Evolutionary conservation across 2,888 invertebrate genomes (phyloP), one percentile per base, ranked within the genome.

Genomic region (Volucella inflata): DNA sequence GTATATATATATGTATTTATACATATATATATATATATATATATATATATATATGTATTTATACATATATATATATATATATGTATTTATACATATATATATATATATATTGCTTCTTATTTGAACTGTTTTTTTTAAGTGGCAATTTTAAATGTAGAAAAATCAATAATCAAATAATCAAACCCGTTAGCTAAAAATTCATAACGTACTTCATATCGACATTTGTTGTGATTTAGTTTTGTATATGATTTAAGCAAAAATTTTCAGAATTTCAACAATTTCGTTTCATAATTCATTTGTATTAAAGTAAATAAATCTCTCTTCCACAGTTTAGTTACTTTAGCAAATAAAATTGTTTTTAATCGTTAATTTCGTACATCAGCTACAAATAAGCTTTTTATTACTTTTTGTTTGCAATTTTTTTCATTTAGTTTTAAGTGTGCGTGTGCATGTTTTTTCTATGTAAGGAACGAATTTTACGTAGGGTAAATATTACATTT

Each of bases 81-180:
- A 17, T 44, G 55, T 50, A 2, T 16, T 1, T 60, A 21, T 72
- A 40, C 11, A 8, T 14, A 51, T 65, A 59, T 59, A 51, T 44
- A 74, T 67, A 55, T 16, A 40, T 50, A 51, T 75, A 42, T 68
- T 40, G 16, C 40, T 51, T 78, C 4, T 0, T 55, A 38, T 65
- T 71, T 62, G 17, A 60, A 57, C 51, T 59, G 30, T 67, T 30
- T 44, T 67, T 60, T 53, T 60, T 67, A 67, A 59, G 16, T 38
- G 74, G 38, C 60, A 38, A 17, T 64, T 74, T 48, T 14, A 40
- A 30, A 44, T 17, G 53, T 65, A 59, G 42, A 30, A 30, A 30
- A 30, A 30, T 30, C 42, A 72, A 57, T 44, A 14, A 51, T 44
- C 57, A 74, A 60, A 50, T n/a, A 50, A 65, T 38, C 17, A 71